Evolutionary conservation across 2,113 vertebrate genomes (phyloP).

Genomic region (Macquaria ambigua): DNA sequence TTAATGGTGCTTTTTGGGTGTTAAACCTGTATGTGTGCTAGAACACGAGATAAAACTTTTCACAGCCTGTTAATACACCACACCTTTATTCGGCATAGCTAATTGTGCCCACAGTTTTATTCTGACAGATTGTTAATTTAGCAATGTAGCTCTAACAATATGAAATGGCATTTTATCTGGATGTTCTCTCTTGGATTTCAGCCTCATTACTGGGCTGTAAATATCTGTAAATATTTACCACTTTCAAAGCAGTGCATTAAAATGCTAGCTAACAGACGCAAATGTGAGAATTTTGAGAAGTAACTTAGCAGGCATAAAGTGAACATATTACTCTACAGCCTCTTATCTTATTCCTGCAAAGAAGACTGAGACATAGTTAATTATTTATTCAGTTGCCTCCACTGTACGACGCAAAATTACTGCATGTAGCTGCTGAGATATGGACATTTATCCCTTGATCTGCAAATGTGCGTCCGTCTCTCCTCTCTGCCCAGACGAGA

Average conservation of each 20-base stretch:
- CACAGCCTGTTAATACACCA: background rate
- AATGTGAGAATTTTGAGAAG: no score
- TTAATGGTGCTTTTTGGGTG: accelerated
- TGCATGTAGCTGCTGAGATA: background rate
- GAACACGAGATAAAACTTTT: accelerated
- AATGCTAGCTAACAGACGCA: no score
- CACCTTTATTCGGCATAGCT: background rate
- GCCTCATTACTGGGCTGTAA: background rate
- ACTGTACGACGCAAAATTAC: background rate
- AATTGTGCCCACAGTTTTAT: background rate
- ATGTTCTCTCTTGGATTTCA: no score
- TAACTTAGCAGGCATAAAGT: no score
- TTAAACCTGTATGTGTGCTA: accelerated
- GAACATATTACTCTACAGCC: no score
- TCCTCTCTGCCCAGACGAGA: slow-evolving; percentile 88
- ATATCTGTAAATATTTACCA: background rate
- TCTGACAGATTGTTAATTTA: background rate
- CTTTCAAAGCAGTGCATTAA: background rate
- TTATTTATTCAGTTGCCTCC: background rate
- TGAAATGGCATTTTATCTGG: no score
- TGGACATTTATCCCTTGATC: background rate
- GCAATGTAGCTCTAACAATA: no score
- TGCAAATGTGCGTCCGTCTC: background rate
- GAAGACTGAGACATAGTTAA: no score
- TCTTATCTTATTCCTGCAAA: no score